Evolutionary conservation across 2,888 invertebrate species (phyloP).

Genomic region (Malachius bipustulatus): DNA sequence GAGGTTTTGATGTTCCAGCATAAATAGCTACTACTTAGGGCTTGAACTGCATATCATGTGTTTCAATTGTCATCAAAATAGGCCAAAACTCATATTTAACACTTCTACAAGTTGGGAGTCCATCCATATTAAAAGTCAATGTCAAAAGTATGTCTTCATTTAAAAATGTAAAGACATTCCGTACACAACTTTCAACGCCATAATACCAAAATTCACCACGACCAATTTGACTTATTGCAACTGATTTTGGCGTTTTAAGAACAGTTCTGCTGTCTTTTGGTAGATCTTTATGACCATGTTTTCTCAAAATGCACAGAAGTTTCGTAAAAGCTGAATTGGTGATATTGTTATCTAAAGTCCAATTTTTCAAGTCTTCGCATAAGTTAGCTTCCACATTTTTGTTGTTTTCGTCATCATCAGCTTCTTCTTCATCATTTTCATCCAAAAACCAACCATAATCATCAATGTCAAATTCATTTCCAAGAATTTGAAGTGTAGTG

Average conservation of each 20-base stretch:
- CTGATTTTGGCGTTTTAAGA: constrained; percentile 11
- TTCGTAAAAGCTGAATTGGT: constrained; percentile 9
- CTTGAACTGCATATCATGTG: constrained; percentile 11
- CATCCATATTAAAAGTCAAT: constrained; percentile 19
- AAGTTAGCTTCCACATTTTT: no score
- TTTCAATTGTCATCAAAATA: no score
- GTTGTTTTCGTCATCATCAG: no score
- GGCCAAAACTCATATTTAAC: constrained; percentile 20
- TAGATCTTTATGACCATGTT: constrained; percentile 10
- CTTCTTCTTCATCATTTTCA: no score
- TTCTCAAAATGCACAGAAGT: constrained; percentile 6
- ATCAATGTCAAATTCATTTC: no score
- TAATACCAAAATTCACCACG: no score
- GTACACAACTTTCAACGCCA: no score
- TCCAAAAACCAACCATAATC: no score
- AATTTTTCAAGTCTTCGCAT: background rate
- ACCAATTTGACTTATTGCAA: constrained; percentile 7
- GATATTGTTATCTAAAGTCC: constrained; percentile 5
- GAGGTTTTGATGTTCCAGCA: constrained; percentile 14
- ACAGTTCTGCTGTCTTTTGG: constrained; percentile 18
- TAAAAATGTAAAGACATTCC: no score
- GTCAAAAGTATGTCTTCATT: no score
- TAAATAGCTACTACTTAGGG: constrained; percentile 16
- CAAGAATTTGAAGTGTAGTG: no score
- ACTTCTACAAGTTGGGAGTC: constrained; percentile 18